These are phyloP conservation scores for Pan paniscus DNA, from an alignment of 2,113 vertebrate species.

Conservation along the genomic window DNA sequence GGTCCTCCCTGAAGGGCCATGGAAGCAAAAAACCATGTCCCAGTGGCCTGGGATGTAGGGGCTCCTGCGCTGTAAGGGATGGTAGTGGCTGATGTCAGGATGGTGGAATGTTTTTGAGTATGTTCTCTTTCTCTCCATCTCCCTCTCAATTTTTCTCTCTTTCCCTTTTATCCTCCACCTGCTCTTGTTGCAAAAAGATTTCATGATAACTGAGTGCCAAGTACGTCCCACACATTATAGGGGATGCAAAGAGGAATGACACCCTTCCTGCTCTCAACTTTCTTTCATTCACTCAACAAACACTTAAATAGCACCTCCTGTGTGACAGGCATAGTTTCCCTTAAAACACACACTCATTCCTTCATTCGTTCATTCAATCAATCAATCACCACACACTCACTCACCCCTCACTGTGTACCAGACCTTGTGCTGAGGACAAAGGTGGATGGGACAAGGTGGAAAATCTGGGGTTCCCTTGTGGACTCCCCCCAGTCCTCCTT, in stretches of 20 bases:
- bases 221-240: neutral
- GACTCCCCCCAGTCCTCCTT: neutral
- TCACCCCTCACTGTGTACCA: neutral
- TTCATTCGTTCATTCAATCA: accelerated
- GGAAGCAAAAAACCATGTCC: neutral
- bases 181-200: neutral
- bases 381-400: too few relatives aligned
- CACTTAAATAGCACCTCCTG: neutral
- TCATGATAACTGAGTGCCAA: neutral
- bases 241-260: neutral
- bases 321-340: neutral
- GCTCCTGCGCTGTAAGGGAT: neutral
- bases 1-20: neutral
- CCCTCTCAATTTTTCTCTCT: neutral
- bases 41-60: neutral
- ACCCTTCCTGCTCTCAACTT: neutral
- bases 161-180: neutral
- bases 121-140: neutral
- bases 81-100: neutral
- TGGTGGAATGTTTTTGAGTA: accelerated
- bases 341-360: neutral
- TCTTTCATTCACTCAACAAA: neutral
- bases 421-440: neutral
- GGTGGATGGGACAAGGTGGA: neutral
- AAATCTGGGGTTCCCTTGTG: neutral